Conservation (phyloP, 2,113 vertebrate genomes). For the Laterallus jamaicensis region DNA sequence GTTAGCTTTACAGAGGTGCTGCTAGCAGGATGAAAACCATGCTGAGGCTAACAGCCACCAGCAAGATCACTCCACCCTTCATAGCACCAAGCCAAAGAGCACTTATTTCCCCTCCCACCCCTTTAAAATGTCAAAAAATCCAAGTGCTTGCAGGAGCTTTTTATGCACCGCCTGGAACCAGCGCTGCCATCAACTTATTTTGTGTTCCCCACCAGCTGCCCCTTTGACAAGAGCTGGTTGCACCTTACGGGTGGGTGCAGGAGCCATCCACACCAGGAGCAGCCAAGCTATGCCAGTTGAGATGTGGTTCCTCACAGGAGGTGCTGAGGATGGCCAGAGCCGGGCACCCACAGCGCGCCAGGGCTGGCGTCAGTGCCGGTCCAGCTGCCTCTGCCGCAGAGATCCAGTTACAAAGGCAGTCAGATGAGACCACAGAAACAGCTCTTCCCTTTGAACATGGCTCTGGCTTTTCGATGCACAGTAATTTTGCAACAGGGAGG, state of each 20-base stretch:
- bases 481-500: neutral
- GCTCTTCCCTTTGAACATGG: neutral
- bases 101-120: too few relatives aligned
- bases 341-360: neutral
- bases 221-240: neutral
- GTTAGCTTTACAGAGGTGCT: neutral
- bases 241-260: neutral
- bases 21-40: neutral
- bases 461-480: accelerated
- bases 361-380: too few relatives aligned
- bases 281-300: accelerated
- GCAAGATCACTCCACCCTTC: neutral
- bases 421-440: neutral
- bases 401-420: neutral
- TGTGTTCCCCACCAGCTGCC: neutral
- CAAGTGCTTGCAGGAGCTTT: neutral
- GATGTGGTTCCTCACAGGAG: accelerated
- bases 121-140: neutral
- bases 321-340: accelerated
- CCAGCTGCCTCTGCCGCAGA: neutral
- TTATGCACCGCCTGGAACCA: accelerated
- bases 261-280: accelerated
- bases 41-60: neutral
- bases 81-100: neutral
- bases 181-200: neutral